These are phyloP conservation scores for Chaetodon auriga DNA, from an alignment of 2,113 vertebrate genomes.

Conservation along the genomic window DNA sequence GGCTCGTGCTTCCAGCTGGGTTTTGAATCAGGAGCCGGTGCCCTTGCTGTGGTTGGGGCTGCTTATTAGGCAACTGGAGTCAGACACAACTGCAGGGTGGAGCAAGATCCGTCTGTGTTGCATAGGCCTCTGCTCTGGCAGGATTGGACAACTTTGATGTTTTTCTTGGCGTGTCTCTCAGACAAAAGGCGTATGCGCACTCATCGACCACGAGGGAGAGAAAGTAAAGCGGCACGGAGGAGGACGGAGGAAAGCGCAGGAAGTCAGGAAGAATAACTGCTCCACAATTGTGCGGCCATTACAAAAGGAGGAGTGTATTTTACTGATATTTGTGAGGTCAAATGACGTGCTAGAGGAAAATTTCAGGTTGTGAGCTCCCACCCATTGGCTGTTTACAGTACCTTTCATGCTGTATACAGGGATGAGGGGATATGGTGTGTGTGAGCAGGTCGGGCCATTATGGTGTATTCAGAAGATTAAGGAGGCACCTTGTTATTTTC, in stretches of 20 bases:
- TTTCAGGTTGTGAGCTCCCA: conserved; percentile 13
- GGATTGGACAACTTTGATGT: conserved; percentile 67
- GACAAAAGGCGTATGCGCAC: conserved; percentile 76
- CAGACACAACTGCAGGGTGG: conserved; percentile 75
- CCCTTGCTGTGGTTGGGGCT: conserved; percentile 71
- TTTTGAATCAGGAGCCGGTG: conserved; percentile 58
- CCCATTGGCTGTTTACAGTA: conserved; percentile 20
- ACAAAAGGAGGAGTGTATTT: background rate
- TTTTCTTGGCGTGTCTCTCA: conserved; percentile 75
- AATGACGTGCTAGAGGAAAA: conserved; percentile 6
- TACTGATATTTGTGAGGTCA: conserved; percentile 25
- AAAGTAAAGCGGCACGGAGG: conserved; percentile 42
- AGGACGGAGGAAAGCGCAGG: conserved; percentile 16
- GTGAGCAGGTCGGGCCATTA: conserved; percentile 16
- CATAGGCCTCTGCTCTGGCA: conserved; percentile 30
- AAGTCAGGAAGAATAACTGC: conserved; percentile 10
- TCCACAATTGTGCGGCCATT: background rate
- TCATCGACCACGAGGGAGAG: conserved; percentile 52
- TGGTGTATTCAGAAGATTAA: conserved; percentile 58
- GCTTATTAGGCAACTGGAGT: conserved; percentile 74
- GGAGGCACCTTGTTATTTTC: conserved; percentile 67
- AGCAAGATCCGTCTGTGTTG: conserved; percentile 56
- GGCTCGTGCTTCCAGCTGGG: conserved; percentile 68
- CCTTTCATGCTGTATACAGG: conserved; percentile 21
- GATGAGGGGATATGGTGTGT: conserved; percentile 18